Conservation (phyloP, 2,113 vertebrate species). For the Grammomys dolichurus region DNA sequence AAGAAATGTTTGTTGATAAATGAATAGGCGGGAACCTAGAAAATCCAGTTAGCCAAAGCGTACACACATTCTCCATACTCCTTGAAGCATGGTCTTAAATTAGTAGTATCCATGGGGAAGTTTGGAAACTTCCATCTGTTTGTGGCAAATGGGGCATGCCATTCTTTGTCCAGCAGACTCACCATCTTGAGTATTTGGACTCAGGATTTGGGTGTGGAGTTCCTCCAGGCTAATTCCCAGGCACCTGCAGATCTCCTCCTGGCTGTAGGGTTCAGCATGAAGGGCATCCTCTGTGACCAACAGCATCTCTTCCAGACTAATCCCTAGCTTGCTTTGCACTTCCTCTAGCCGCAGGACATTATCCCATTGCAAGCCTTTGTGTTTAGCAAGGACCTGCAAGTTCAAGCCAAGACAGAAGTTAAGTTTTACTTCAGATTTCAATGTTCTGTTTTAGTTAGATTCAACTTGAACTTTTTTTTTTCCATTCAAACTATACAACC, state of each 20-base stretch:
- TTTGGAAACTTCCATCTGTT: not conserved
- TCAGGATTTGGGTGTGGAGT: slow-evolving; percentile 90
- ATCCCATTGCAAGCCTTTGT: slow-evolving; percentile 88
- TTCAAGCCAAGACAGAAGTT: slow-evolving; percentile 64
- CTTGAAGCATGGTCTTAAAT: slow-evolving; percentile 30
- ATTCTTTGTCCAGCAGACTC: slow-evolving; percentile 74
- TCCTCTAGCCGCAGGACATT: slow-evolving; percentile 89
- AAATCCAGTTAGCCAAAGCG: slow-evolving; percentile 20
- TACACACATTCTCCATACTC: slow-evolving; percentile 31
- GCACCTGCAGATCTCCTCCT: slow-evolving; percentile 93
- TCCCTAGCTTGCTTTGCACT: slow-evolving; percentile 90
- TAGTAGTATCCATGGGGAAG: not conserved
- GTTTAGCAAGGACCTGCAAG: slow-evolving; percentile 89
- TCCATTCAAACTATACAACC: slow-evolving; percentile 50
- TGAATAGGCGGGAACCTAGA: slow-evolving; percentile 24
- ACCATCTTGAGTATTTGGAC: slow-evolving; percentile 93
- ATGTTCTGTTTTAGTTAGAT: slow-evolving; percentile 12
- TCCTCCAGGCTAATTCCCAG: slow-evolving; percentile 92
- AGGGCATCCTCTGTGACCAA: slow-evolving; percentile 91
- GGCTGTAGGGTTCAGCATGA: slow-evolving; percentile 93
- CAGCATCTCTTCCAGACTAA: slow-evolving; percentile 94
- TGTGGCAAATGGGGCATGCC: too few species aligned
- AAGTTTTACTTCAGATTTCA: slow-evolving; percentile 65
- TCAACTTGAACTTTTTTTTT: slow-evolving; percentile 61
- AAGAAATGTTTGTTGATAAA: slow-evolving; percentile 1